Base-by-base conservation (phyloP, 2,888 invertebrate species). In the Brenthis daphne region DNA sequence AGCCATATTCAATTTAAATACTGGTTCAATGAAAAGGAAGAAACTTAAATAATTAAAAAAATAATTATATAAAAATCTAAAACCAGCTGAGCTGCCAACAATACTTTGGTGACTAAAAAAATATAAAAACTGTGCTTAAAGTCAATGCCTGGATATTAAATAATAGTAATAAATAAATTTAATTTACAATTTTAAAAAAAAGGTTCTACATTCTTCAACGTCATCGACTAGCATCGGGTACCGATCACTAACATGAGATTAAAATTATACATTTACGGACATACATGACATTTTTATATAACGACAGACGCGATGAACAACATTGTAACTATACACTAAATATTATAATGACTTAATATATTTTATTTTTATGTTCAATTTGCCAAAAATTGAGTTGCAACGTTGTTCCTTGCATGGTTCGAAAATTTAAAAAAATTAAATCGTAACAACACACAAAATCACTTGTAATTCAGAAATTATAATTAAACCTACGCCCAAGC, bases 81-180 rank as follows among this genome's bases (percentile, higher is more conserved):
- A 69, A 68, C 14, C 76, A 76, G 76, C 74, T 70, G 58, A 71
- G 76, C 77, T 77, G 76, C 73, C 71, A 75, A 73, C 69, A 72
- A 73, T 65, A 67, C 63, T 74, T 74, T 72, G 74, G 72, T 69
- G 43, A 60, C 48, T 63, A 37, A 20, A 61, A 43, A 60, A 50
- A 14, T 63, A 53, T 20, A 57, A 64, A 64, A 67, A 37, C 60
- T 55, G 33, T 33, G 6, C 8, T 50, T 37, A 47, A 16, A 53
- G 53, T 51, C 47, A 63, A 63, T n/a, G 53, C 33, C 29, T 47
- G 48, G 48, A 53, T 24, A 29, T 53, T 48, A 64, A 64, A 24
- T 47, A 24, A 20, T 43, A 48, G 1, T 43, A 50, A 55, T 48
- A 51, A 69, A 61, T 65, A 65, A 65, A 69, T 57, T 58, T 55